A percentile compares a stretch with the other conserved stretches of the same genome.
Evolutionary conservation across 1,140 invertebrate species (phyloP).

Genomic region (Formica exsecta): DNA sequence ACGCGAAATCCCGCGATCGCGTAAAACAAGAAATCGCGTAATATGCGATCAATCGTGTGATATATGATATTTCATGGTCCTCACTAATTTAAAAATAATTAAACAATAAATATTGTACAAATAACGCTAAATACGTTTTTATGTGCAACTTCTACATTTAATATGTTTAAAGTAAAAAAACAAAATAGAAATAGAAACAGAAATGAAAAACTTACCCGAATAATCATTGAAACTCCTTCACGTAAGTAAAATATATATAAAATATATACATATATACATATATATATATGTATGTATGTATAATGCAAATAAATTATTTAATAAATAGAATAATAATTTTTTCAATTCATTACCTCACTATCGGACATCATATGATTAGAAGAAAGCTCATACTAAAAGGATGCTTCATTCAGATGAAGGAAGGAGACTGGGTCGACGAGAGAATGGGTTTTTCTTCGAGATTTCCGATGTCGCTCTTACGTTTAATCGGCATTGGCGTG

Average conservation of each 20-base stretch:
- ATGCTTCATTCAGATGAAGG: neutral
- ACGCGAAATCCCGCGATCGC: neutral
- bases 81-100: neutral
- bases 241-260: neutral
- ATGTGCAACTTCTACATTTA: neutral
- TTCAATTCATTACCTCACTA: neutral
- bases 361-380: neutral
- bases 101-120: neutral
- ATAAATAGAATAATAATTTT: constrained; percentile 27
- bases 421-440: constrained; percentile 45
- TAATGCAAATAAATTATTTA: neutral
- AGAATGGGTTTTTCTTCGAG: constrained; percentile 31
- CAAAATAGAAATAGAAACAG: neutral
- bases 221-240: neutral
- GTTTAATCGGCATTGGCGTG: constrained; percentile 66
- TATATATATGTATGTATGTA: constrained; percentile 1
- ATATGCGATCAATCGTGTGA: constrained; percentile 25
- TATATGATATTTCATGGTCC: neutral
- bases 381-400: neutral
- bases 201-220: neutral
- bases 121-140: neutral
- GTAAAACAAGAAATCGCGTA: constrained; percentile 16
- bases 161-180: neutral
- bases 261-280: neutral
- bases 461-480: constrained; percentile 57